Conservation (phyloP, 2,113 vertebrate genomes). For the Pteruthius melanotis region DNA sequence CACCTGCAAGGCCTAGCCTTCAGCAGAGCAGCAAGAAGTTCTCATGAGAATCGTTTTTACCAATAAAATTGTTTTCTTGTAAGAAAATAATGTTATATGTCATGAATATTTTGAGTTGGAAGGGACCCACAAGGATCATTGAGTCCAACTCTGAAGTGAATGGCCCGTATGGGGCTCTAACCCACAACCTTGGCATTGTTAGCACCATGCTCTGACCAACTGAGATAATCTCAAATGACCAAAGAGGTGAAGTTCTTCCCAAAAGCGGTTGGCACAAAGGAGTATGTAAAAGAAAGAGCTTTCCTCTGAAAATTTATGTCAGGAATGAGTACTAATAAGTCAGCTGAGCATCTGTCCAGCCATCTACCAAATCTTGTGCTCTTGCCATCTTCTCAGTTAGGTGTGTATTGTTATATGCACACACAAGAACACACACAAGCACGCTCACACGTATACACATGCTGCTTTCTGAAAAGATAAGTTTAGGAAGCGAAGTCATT, state of each 20-base stretch:
- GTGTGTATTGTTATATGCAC: neutral
- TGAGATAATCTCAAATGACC: neutral
- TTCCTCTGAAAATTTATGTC: neutral
- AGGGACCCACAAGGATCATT: neutral
- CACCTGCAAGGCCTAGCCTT: neutral
- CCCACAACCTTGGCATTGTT: neutral
- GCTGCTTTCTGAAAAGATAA: neutral
- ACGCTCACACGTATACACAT: rapidly evolving
- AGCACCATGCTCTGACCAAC: neutral
- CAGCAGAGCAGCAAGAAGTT: neutral
- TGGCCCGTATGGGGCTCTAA: neutral
- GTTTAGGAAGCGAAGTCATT: neutral
- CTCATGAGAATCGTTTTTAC: neutral
- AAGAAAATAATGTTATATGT: neutral
- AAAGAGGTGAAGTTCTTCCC: neutral
- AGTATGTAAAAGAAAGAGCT: neutral
- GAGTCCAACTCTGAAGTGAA: neutral
- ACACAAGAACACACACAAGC: neutral
- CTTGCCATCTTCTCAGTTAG: neutral
- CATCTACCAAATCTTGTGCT: neutral
- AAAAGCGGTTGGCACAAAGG: rapidly evolving
- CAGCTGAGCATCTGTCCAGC: neutral
- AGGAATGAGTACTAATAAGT: neutral
- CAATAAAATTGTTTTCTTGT: neutral
- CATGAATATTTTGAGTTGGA: neutral